A percentile compares a stretch with the other conserved stretches of the same genome.
These are phyloP conservation scores for Centropus unirufus DNA, from an alignment of 2,113 vertebrate genomes.

Conservation along the genomic window DNA sequence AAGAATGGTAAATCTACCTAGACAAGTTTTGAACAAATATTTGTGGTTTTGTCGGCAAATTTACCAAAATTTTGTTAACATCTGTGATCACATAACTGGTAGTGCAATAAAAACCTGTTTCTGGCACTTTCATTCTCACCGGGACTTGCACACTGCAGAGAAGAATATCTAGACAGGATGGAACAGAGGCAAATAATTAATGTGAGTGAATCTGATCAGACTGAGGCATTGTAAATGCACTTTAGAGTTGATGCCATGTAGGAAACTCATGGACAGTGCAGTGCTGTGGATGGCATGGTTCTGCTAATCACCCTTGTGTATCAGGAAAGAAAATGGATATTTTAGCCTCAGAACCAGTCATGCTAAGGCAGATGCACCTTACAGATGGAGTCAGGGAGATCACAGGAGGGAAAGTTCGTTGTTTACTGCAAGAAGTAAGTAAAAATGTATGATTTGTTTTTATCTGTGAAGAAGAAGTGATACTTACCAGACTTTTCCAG, in stretches of 20 bases:
- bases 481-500: neutral
- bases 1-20: neutral
- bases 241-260: rapidly evolving
- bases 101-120: neutral
- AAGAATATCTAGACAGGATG: neutral
- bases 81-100: neutral
- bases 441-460: neutral
- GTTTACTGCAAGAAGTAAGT: neutral
- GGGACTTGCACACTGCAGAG: neutral
- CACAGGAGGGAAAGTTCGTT: neutral
- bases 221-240: neutral
- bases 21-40: neutral
- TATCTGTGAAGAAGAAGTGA: neutral
- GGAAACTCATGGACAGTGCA: rapidly evolving
- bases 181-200: neutral
- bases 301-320: neutral
- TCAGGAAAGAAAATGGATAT: neutral
- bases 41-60: neutral
- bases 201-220: neutral
- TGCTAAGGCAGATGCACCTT: neutral
- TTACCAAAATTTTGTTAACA: neutral
- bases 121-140: neutral
- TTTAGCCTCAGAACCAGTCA: neutral
- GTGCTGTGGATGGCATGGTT: neutral
- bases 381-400: neutral